Conservation (phyloP, 2,888 invertebrate species). For the Listrodromus nycthemerus region DNA sequence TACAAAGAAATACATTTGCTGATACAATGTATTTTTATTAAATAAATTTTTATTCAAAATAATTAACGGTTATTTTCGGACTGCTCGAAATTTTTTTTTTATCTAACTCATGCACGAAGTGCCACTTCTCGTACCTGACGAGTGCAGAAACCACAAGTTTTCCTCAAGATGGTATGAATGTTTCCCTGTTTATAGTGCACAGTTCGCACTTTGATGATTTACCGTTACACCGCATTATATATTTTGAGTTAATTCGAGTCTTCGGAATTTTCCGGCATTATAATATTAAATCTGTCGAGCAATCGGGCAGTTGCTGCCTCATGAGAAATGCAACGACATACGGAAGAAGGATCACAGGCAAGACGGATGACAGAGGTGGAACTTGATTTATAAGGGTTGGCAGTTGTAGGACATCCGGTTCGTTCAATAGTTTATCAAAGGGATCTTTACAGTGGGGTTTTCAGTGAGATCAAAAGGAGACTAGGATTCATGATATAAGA, state of each 20-base stretch:
- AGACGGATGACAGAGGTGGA: no score
- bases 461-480: not conserved
- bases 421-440: conserved; percentile 17
- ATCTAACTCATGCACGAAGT: no score
- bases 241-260: not conserved
- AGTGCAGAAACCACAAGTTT: no score
- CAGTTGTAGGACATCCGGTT: not conserved
- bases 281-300: not conserved
- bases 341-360: not conserved
- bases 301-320: not conserved
- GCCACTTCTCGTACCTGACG: no score
- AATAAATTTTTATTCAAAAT: no score
- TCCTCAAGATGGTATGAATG: no score
- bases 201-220: not conserved
- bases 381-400: not conserved
- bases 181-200: not conserved
- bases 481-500: not conserved
- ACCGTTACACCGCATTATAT: not conserved
- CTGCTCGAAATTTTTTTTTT: no score
- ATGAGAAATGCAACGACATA: not conserved
- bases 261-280: not conserved
- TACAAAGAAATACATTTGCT: no score
- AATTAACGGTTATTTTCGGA: no score
- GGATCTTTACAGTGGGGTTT: not conserved
- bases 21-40: no score